Evolutionary conservation across 37 sponge, comb jelly and placozoan genomes (phyloP), one percentile per base, ranked within the genome.

Genomic region (Halisarca cf. caerulea): DNA sequence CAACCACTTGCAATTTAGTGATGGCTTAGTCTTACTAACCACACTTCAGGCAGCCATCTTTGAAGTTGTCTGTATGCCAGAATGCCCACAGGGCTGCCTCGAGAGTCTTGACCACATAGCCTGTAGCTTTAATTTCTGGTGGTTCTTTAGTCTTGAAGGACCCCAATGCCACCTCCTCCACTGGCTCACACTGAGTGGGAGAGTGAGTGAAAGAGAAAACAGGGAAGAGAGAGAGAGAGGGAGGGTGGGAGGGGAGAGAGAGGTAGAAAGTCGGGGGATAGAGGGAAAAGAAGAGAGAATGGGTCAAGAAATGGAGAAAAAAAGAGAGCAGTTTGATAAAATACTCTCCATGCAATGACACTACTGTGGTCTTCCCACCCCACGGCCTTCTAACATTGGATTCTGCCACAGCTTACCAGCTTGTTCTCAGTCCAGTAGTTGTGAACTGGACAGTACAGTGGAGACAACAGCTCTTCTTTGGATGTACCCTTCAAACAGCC

Each of bases 21-120:
- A n/a, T n/a, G n/a, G n/a, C n/a, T n/a, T n/a, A n/a, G n/a, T 47
- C 51, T 47, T 11, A 34, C 85, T 66, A 58, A 91, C 90, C 87
- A 47, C 89, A 90, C 82, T 81, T 62, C 23, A 96, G 82, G 78
- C 96, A 96, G 59, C 96, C 96, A 59, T 92, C 93, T 84, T 86
- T 88, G 84, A 96, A 96, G 72, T 61, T 88, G 24, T 77, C 75
- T 2, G 93, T 88, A 44, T 88, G 47, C 61, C 88, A 53, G 78
- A 96, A 96, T 9, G 91, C 96, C 96, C 96, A 96, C 44, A 96
- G 83, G 35, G 85, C 96, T 18, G 96, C 96, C 39, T 96, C 96
- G 68, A 96, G 68, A 18, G 91, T 86, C 30, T 66, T 75, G 17
- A 96, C 89, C 5, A 89, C 90, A 79, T 91, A 93, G 36, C 93